phyloP scores from a whole-genome alignment of 2,113 vertebrate genomes.

The Cromileptes altivelis region DNA sequence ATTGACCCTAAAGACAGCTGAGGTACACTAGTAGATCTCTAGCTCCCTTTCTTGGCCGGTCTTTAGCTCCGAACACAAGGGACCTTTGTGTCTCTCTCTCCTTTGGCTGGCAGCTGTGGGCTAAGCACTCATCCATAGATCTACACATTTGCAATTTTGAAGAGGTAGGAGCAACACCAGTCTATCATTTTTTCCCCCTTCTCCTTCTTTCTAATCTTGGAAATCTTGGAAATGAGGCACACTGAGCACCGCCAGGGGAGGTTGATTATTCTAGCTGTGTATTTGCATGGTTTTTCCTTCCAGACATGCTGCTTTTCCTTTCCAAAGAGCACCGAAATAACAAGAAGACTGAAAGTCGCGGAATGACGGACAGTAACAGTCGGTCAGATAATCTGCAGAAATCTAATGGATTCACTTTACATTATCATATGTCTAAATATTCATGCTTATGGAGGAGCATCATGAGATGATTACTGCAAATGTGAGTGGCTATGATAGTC shows the following conservation, averaged over 20 bases:
- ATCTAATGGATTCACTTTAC: constrained; percentile 60
- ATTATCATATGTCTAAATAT: constrained; percentile 43
- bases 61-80: constrained; percentile 75
- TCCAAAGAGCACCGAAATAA: constrained; percentile 42
- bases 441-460: constrained; percentile 37
- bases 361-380: constrained; percentile 44
- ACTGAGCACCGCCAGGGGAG: constrained; percentile 34
- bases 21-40: constrained; percentile 80
- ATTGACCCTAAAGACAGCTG: constrained; percentile 82
- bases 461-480: constrained; percentile 58
- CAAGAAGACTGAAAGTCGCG: constrained; percentile 26
- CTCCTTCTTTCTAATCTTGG: constrained; percentile 59
- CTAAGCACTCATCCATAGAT: constrained; percentile 74
- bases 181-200: constrained; percentile 53
- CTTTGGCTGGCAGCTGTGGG: constrained; percentile 82
- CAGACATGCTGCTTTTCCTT: constrained; percentile 53
- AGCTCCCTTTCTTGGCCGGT: constrained; percentile 74
- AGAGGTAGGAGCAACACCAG: constrained; percentile 61
- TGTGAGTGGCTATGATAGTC: constrained; percentile 72
- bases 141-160: constrained; percentile 75
- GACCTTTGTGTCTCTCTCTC: constrained; percentile 77
- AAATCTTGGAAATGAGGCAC: constrained; percentile 64
- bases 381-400: constrained; percentile 45
- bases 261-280: constrained; percentile 67
- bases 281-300: constrained; percentile 54